A percentile compares a stretch with the other conserved stretches of the same genome.
phyloP scores from a whole-genome alignment of 2,113 vertebrate species.

The Brienomyrus brachyistius region DNA sequence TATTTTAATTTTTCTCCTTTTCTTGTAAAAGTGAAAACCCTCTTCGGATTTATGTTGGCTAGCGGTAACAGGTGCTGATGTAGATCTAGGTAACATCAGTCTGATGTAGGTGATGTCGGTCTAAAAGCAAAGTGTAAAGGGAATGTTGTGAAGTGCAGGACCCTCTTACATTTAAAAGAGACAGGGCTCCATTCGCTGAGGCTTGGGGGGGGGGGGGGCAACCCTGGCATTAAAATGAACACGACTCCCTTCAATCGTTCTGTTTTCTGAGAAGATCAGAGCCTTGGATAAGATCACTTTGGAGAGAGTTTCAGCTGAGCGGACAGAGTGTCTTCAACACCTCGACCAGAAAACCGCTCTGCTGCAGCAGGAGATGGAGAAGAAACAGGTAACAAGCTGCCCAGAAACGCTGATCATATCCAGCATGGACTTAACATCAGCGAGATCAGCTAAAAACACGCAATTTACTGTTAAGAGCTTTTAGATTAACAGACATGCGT shows the following conservation, averaged over 20 bases:
- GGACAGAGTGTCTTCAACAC: slow-evolving; percentile 75
- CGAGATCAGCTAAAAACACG: background rate
- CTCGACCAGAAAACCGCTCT: slow-evolving; percentile 69
- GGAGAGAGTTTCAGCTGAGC: slow-evolving; percentile 83
- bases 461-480: background rate
- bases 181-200: background rate
- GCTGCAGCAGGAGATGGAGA: slow-evolving; percentile 72
- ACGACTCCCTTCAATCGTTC: background rate
- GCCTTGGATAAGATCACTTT: slow-evolving; percentile 84
- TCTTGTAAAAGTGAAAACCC: no score
- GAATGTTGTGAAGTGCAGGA: background rate
- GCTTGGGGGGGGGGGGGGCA: background rate
- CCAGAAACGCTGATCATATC: background rate
- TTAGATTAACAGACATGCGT: background rate
- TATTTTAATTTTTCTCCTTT: no score
- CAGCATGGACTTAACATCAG: background rate
- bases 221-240: background rate
- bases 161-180: background rate
- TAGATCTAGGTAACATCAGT: no score
- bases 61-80: no score
- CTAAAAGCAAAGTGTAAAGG: background rate
- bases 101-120: no score
- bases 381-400: slow-evolving; percentile 67
- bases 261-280: slow-evolving; percentile 58
- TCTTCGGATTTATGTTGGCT: no score